These are phyloP conservation scores for Cirrhinus molitorella DNA, from an alignment of 2,797 vertebrate species.

Conservation along the genomic window DNA sequence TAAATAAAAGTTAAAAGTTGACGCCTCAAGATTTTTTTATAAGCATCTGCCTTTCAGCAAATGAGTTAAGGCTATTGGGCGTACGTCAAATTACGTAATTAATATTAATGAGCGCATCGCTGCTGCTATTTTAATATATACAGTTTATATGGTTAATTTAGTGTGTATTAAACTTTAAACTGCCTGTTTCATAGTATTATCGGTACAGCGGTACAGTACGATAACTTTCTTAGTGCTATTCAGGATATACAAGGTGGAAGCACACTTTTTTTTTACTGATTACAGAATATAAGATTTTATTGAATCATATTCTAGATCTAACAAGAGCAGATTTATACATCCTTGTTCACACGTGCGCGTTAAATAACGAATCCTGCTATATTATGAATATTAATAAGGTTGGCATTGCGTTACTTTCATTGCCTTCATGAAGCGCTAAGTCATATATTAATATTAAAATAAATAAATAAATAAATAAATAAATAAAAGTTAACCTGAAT, in stretches of 20 bases:
- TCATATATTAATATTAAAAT: not conserved
- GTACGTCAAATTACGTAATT: not conserved
- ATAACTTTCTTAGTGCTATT: not conserved
- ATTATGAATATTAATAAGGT: not conserved
- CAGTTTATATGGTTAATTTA: not conserved
- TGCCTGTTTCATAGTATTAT: not conserved
- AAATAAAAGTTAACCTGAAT: not conserved
- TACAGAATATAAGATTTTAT: not conserved
- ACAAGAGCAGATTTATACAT: not conserved
- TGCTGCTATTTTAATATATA: not conserved
- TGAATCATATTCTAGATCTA: not conserved
- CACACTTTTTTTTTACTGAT: too few species aligned
- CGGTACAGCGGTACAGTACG: not conserved
- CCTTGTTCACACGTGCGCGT: not conserved
- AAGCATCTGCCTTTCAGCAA: too few species aligned
- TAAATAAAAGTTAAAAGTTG: not conserved
- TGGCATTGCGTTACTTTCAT: not conserved
- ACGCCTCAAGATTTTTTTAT: too few species aligned
- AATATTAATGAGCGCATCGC: not conserved
- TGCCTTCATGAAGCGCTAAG: not conserved
- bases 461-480: not conserved
- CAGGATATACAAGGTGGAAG: not conserved
- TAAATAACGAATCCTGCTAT: conserved; percentile 14
- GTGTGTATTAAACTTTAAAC: not conserved
- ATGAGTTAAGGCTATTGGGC: too few species aligned